These are phyloP conservation scores for Seira musarum DNA, from an alignment of 2,888 invertebrate genomes.

Conservation along the genomic window DNA sequence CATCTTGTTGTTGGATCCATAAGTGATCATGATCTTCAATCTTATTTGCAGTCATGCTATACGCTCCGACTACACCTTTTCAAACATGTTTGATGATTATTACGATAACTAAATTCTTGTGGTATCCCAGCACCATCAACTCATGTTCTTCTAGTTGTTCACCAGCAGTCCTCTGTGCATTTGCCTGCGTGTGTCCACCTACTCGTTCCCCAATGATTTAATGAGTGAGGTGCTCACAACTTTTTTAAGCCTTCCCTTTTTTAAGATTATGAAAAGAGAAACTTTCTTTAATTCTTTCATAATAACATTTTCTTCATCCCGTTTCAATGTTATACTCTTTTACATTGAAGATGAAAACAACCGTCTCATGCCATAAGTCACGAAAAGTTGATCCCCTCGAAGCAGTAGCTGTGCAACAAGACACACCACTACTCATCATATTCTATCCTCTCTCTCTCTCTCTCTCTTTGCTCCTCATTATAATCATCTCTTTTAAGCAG, in stretches of 20 bases:
- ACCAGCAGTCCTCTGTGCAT: not conserved
- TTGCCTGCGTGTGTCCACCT: conserved; percentile 54
- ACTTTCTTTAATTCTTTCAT: not conserved
- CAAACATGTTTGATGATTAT: not conserved
- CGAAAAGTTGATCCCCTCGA: conserved; percentile 62
- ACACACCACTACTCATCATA: conserved; percentile 24
- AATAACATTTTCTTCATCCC: not conserved
- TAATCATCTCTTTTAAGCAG: not conserved
- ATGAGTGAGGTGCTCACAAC: conserved; percentile 48
- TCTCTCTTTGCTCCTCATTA: not conserved
- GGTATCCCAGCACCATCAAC: not conserved
- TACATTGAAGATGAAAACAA: conserved; percentile 20
- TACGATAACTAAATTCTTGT: not conserved
- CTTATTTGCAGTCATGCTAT: not conserved
- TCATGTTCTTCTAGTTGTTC: not conserved
- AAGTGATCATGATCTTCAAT: not conserved
- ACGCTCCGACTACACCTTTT: not conserved
- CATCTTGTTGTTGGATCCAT: not conserved
- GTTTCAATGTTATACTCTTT: not conserved
- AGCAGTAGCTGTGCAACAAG: conserved; percentile 44
- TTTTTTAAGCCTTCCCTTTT: not conserved
- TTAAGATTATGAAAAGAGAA: too few relatives aligned
- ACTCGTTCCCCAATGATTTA: conserved; percentile 55
- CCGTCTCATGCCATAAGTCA: conserved; percentile 62
- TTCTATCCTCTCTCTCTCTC: conserved; percentile 22